phyloP scores from a whole-genome alignment of 2,888 invertebrate genomes.

The Hymenopus coronatus region DNA sequence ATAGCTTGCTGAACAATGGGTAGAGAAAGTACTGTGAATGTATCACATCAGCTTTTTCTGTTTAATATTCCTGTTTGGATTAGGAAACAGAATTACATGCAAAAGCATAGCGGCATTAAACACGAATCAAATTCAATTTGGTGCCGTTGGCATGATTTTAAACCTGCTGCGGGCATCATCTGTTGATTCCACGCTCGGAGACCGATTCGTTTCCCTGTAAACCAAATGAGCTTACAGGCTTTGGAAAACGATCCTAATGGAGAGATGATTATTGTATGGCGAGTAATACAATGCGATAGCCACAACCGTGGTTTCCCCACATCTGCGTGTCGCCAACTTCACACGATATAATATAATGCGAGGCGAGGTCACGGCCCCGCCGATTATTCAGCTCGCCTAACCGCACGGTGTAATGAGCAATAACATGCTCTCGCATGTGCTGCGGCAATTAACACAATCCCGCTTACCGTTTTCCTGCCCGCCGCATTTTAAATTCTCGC shows the following conservation, averaged over 20 bases:
- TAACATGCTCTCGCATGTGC: background rate
- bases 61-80: too few relatives aligned
- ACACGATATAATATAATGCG: background rate
- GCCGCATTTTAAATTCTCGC: background rate
- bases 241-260: background rate
- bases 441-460: background rate
- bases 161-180: background rate
- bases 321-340: background rate
- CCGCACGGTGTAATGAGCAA: background rate
- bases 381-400: background rate
- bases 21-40: too few relatives aligned
- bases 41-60: too few relatives aligned
- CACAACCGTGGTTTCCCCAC: background rate
- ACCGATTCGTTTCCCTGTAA: background rate
- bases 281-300: background rate
- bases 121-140: too few relatives aligned
- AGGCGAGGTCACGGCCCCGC: background rate
- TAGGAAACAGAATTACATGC: too few relatives aligned
- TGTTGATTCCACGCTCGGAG: background rate
- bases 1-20: too few relatives aligned
- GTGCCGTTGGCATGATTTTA: too few relatives aligned
- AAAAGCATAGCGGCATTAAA: too few relatives aligned
- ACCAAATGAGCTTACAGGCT: background rate
- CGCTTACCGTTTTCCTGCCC: background rate
- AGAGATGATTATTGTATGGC: background rate